Evolutionary conservation across 2,888 invertebrate genomes (phyloP).

Genomic region (Alviniconcha strummeri): DNA sequence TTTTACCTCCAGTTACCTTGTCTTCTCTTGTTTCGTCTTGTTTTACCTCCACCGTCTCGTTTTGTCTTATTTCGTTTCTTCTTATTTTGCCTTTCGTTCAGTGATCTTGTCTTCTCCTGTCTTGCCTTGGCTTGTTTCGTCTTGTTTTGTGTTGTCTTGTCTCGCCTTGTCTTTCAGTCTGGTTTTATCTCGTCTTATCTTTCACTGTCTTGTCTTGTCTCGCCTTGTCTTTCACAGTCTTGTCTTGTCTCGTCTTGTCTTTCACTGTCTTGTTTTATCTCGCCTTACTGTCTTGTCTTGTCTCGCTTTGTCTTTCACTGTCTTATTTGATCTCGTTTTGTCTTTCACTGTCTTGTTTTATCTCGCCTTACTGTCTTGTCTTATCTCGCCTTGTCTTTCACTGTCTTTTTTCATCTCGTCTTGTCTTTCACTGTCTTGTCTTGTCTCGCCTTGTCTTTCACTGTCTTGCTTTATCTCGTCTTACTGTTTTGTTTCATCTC

Average conservation of each 20-base stretch:
- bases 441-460: neutral
- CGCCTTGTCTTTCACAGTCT: neutral
- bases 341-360: constrained; percentile 1
- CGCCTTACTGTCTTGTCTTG: neutral
- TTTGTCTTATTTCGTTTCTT: neutral
- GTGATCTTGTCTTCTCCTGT: no score
- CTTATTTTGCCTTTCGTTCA: neutral
- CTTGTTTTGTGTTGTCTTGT: neutral
- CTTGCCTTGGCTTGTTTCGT: neutral
- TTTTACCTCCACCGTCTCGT: neutral
- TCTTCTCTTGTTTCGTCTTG: neutral
- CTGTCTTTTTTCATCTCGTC: neutral
- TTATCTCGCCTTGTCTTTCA: no score
- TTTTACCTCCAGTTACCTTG: neutral
- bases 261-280: neutral
- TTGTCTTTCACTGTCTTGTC: neutral
- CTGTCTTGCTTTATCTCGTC: neutral
- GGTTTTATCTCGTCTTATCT: neutral
- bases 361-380: no score
- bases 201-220: neutral
- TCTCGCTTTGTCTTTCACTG: neutral
- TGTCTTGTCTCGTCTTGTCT: neutral
- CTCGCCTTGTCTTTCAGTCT: neutral
- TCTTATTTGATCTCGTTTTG: neutral
- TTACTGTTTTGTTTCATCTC: neutral